phyloP scores from a whole-genome alignment of 2,113 vertebrate species.

The Reinhardtius hippoglossoides region DNA sequence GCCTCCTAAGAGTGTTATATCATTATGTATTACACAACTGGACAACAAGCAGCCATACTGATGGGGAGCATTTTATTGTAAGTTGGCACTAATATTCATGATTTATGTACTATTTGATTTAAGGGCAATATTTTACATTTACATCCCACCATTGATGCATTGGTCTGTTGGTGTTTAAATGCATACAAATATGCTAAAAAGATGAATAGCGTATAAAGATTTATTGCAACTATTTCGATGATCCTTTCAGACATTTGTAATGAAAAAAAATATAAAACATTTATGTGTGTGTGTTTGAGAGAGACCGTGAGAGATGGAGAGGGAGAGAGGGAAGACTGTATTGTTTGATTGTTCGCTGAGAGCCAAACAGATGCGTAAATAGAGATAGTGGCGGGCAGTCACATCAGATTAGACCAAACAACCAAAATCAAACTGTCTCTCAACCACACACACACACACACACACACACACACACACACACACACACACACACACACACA shows the following conservation, averaged over 20 bases:
- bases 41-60: too few relatives aligned
- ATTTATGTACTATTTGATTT: too few relatives aligned
- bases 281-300: background rate
- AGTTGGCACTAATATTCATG: too few relatives aligned
- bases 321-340: slow-evolving; percentile 22
- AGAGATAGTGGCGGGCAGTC: slow-evolving; percentile 70
- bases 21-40: too few relatives aligned
- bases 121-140: too few relatives aligned
- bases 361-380: slow-evolving; percentile 80
- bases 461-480: slow-evolving; percentile 39
- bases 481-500: slow-evolving; percentile 33
- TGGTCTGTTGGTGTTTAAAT: too few relatives aligned
- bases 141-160: too few relatives aligned
- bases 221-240: background rate
- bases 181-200: background rate
- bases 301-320: background rate
- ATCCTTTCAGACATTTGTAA: background rate
- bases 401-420: slow-evolving; percentile 73
- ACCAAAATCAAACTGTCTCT: slow-evolving; percentile 58
- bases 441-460: slow-evolving; percentile 28
- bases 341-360: slow-evolving; percentile 72
- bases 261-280: slow-evolving; percentile 1
- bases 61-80: too few relatives aligned
- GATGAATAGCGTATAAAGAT: background rate
- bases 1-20: too few relatives aligned